A percentile compares a stretch with the other conserved stretches of the same genome.
These are phyloP conservation scores for Orientallactaga bullata DNA, from an alignment of 2,113 vertebrate species.

Conservation along the genomic window DNA sequence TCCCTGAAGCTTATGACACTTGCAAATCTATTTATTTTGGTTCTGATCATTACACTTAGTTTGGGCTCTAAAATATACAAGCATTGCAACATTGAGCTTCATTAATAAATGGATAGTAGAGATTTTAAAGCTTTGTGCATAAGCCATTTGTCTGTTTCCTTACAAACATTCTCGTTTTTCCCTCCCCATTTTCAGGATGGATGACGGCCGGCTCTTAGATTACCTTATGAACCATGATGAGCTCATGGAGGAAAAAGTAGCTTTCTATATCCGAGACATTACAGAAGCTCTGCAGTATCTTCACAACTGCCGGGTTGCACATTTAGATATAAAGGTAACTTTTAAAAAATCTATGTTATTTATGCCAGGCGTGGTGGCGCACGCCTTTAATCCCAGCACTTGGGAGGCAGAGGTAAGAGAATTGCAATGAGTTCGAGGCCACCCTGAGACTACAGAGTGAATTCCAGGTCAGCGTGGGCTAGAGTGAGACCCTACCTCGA, in stretches of 20 bases:
- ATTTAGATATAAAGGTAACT: constrained; percentile 96
- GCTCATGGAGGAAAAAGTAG: constrained; percentile 98
- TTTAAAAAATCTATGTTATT: too few relatives aligned
- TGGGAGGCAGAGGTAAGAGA: too few relatives aligned
- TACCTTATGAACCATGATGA: constrained; percentile 97
- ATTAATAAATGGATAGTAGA: neutral
- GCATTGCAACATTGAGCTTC: neutral
- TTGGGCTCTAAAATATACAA: neutral
- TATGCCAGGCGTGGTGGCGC: too few relatives aligned
- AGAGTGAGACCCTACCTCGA: too few relatives aligned
- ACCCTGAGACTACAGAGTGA: too few relatives aligned
- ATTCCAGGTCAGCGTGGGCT: too few relatives aligned
- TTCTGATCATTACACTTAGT: constrained; percentile 7
- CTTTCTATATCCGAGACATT: constrained; percentile 95
- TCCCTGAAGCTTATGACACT: neutral
- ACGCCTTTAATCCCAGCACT: too few relatives aligned
- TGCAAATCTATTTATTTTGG: neutral
- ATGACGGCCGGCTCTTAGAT: constrained; percentile 95
- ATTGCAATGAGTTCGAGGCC: too few relatives aligned
- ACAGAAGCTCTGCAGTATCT: constrained; percentile 97
- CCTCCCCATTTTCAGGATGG: constrained; percentile 89
- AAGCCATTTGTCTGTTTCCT: neutral
- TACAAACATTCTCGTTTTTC: neutral
- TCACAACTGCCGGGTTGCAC: constrained; percentile 96
- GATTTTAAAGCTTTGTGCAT: neutral